Base-by-base conservation (phyloP, 1,140 invertebrate genomes). In the Lethrus apterus region DNA sequence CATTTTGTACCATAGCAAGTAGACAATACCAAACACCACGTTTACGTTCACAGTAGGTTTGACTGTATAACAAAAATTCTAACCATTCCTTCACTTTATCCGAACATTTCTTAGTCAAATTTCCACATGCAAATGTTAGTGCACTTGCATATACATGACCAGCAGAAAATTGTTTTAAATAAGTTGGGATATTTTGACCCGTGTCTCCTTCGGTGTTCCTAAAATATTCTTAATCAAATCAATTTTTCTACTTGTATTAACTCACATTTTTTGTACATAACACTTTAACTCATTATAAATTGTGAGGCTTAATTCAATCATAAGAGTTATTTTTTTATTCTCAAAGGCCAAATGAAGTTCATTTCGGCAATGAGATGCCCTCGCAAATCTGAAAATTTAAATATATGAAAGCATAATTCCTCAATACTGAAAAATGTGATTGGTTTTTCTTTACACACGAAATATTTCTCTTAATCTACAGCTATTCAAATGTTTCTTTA, bases 51-150 rank as follows among this genome's bases (percentile, higher is more conserved):
- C 41, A 11, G 3, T 33, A 50, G 14, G 46, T 44, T 0, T 44
- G 29, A 29, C 44, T 15, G 15, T 52, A 52, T n/a, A 59, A 26
- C 19, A 41, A 11, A 11, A 35, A 57, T 32, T 55, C 43, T 19
- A 51, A 11, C 55, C 55, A 59, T 9, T 18, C 42, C 36, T 48
- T 44, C 3, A 53, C 57, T 8, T 53, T 29, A 8, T 44, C n/a
- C n/a, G 17, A 24, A 42, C 44, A 26, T 42, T 14, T 47, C 52
- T 47, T 11, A 46, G 44, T 17, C 14, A 46, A 7, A 53, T 11
- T 11, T 30, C 3, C 14, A 50, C 38, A 15, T 10, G 18, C 9
- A 47, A 45, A n/a, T n/a, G n/a, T n/a, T 34, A 56, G 36, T 2
- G 43, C 18, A 14, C 11, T 21, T 3, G 13, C 18, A 18, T 56